Conservation (phyloP, 2,113 vertebrate species). For the Alethe diademata region DNA sequence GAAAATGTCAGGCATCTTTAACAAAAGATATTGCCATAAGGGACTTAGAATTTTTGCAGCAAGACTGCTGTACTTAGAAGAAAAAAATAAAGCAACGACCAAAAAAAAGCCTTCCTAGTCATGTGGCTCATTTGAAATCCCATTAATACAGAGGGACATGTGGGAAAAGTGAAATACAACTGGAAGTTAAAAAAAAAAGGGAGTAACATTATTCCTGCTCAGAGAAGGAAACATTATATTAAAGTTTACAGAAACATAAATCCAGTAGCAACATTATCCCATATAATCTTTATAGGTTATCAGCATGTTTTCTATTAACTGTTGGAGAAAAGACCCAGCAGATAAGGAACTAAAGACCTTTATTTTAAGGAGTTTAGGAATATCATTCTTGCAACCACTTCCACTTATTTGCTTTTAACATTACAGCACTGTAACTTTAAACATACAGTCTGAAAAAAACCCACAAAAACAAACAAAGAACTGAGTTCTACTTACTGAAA, state of each 20-base stretch:
- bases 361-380: neutral
- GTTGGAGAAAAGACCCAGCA: neutral
- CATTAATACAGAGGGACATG: neutral
- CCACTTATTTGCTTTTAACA: neutral
- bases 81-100: neutral
- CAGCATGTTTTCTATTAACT: neutral
- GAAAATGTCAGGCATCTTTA: neutral
- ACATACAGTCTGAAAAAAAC: neutral
- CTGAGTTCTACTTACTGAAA: constrained; percentile 88
- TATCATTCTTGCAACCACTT: neutral
- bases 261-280: neutral
- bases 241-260: neutral
- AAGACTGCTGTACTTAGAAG: neutral
- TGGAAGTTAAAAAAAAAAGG: neutral
- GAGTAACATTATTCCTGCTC: neutral
- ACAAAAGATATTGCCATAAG: neutral
- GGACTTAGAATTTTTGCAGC: neutral
- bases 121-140: neutral
- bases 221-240: neutral
- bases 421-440: neutral
- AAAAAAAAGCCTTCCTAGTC: neutral
- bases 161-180: neutral
- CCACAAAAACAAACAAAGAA: neutral
- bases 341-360: neutral
- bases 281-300: neutral